Base-by-base conservation (phyloP, 1,140 invertebrate genomes). In the Macrostomum lignano region DNA sequence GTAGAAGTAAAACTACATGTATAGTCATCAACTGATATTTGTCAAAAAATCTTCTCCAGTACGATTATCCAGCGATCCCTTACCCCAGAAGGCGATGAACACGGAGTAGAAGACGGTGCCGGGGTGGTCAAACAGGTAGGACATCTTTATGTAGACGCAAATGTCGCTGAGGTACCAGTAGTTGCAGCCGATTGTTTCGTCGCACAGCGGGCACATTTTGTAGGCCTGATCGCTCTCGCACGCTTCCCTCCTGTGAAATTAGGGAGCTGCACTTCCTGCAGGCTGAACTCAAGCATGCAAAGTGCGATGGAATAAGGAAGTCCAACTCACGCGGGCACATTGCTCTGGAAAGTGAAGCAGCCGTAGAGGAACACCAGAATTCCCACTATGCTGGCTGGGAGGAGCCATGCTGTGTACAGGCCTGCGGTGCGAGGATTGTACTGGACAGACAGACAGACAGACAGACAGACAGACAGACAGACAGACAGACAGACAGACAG, bases 341-440 rank as follows among this genome's bases (percentile, higher is more conserved):
- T 66, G 7, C 47, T 46, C 30, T 50, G 48, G 39, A 70, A 59
- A 5, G 66, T 66, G 23, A 63, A 36, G 2, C 69, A 49, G 3
- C 72, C 74, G 47, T 73, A 76, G 1, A 74, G 40, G 42, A 76
- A 73, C 33, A 73, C 73, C n/a, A 73, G 41, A 1, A 76, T 44
- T 42, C 81, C 81, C 42, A 84, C 73, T 37, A 78, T 60, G 15
- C 79, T 74, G 20, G 78, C 76, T 41, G 82, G 74, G 28, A 78
- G 69, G 9, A 88, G 60, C 48, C 75, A 78, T 41, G 69, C 74
- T 13, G 77, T 86, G 48, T 86, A 86, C 50, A 86, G 77, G 9
- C 73, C 66, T 63, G 42, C n/a, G n/a, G n/a, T n/a, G n/a, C n/a
- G n/a, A n/a, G n/a, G n/a, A n/a, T n/a, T n/a, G n/a, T n/a, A n/a